Evolutionary conservation across 2,888 invertebrate species (phyloP).

Genomic region (Ochlodes sylvanus): DNA sequence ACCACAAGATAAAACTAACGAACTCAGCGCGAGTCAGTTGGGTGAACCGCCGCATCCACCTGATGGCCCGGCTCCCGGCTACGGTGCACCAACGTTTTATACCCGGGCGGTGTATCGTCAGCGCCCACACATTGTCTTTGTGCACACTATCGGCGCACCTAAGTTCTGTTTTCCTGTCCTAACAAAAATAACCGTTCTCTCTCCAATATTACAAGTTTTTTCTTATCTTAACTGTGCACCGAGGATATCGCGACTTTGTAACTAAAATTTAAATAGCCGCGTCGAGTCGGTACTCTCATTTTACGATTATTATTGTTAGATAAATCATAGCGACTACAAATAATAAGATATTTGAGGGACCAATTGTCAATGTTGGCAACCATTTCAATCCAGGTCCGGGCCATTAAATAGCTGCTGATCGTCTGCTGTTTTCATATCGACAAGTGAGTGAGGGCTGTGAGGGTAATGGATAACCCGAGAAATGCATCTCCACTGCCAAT

Average conservation of each 20-base stretch:
- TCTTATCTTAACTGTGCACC: conserved; percentile 30
- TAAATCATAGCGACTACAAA: too few species aligned
- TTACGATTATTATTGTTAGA: too few species aligned
- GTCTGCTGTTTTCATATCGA: too few species aligned
- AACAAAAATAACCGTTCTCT: conserved; percentile 34
- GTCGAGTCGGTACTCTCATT: not conserved
- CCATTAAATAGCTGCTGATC: too few species aligned
- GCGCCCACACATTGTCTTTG: conserved; percentile 53
- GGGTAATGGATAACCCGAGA: too few species aligned
- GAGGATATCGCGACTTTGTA: conserved; percentile 23
- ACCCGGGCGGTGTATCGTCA: conserved; percentile 42
- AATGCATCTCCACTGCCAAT: too few species aligned
- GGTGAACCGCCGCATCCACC: conserved; percentile 16
- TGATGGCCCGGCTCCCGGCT: conserved; percentile 14
- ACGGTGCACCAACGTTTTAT: conserved; percentile 35
- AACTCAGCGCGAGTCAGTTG: too few species aligned
- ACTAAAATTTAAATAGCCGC: conserved; percentile 1
- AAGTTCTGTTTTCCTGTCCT: conserved; percentile 46
- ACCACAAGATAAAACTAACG: too few species aligned
- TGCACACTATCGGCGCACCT: conserved; percentile 46
- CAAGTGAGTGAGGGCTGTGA: too few species aligned
- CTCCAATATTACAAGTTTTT: conserved; percentile 34
- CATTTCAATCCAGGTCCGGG: too few species aligned
- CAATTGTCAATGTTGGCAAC: too few species aligned
- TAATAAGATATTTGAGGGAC: too few species aligned